Base-by-base conservation (phyloP, 2,888 invertebrate genomes). In the Loripinus fragilis region DNA sequence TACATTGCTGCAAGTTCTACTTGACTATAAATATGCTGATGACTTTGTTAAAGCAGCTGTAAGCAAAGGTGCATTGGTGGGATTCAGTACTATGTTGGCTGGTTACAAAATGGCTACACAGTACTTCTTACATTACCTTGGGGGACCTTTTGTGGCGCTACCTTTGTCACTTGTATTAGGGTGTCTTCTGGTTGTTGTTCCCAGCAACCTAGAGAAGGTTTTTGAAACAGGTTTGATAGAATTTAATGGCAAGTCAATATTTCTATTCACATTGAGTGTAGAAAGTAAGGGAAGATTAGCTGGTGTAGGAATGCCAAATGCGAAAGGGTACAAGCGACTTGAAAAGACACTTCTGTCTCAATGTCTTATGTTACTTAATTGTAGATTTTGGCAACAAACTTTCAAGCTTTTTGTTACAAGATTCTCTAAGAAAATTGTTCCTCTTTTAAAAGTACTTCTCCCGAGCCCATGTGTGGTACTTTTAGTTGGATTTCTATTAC, bases 1-100 rank as follows among this genome's bases (percentile, higher is more conserved):
- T 15, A 52, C 75, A 0, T 17, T 55, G 7, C 25, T 35, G 0
- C 45, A 66, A 30, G 71, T 81, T 17, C 23, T 25, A 3, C 42
- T 78, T 3, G 81, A 81, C 60, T 78, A 71, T 41, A 48, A 5
- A 0, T 81, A 64, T 67, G 65, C 69, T 1, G 42, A 25, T 0
- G 42, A 73, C 25, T 45, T 81, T 10, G 41, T 76, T 7, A 30
- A n/a, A 50, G 73, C 25, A 10, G 78, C 78, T 15, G 78, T 76
- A 23, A n/a, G 23, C 3, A 78, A 81, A 64, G 75, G 73, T 0
- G 81, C 73, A 5, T 50, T 81, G 12, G 55, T 81, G 38, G 78
- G 81, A 12, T 81, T 76, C 28, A 78, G 75, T 50, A 70, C 81
- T 15, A 25, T 81, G 48, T 48, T 78, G 5, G 73, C 76, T 25